phyloP scores from a whole-genome alignment of 2,797 vertebrate species.

The Acropternis orthonyx region DNA sequence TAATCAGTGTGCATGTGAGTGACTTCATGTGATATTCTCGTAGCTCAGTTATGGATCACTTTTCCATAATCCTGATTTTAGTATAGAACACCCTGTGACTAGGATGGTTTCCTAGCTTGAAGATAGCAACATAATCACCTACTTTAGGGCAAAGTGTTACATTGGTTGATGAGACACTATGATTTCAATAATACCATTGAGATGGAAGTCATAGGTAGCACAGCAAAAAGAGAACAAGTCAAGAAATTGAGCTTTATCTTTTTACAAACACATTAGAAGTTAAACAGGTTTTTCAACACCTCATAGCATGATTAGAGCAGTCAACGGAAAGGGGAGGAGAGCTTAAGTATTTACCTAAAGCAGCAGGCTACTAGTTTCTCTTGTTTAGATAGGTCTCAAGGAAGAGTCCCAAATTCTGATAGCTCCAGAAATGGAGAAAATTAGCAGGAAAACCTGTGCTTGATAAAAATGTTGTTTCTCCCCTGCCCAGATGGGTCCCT shows the following conservation, averaged over 20 bases:
- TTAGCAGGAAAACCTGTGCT: background rate
- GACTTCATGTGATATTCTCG: background rate
- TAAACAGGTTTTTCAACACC: background rate
- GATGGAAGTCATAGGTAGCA: background rate
- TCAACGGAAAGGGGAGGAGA: background rate
- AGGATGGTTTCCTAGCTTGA: background rate
- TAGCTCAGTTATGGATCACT: fast-evolving
- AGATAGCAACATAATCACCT: background rate
- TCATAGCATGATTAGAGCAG: background rate
- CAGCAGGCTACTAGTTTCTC: background rate
- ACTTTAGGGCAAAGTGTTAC: background rate
- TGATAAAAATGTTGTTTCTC: background rate
- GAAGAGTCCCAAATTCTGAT: background rate
- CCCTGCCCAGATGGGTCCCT: background rate
- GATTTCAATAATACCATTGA: background rate
- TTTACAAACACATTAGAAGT: background rate
- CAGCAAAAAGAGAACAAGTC: background rate
- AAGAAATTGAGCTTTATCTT: background rate
- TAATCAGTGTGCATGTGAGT: background rate
- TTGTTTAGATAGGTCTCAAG: background rate
- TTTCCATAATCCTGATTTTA: background rate
- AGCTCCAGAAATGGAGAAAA: background rate
- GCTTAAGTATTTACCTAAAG: background rate
- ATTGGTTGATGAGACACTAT: background rate
- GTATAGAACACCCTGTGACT: background rate